These are phyloP conservation scores for Dinomys branickii DNA, from an alignment of 2,113 vertebrate species.

Conservation along the genomic window DNA sequence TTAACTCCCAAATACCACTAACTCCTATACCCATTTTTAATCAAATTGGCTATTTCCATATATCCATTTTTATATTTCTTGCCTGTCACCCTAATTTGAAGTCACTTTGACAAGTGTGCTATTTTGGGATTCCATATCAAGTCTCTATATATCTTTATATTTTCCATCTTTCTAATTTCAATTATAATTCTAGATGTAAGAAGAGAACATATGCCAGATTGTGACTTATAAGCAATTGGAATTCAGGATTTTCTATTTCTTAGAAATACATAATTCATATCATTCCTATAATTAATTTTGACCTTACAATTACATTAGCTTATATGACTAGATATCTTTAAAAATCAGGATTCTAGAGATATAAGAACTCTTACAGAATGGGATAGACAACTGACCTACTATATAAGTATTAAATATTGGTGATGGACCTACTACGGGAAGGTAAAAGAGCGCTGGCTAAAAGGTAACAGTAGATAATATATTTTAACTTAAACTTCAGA, in stretches of 20 bases:
- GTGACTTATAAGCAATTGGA: not conserved
- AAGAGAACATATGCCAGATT: not conserved
- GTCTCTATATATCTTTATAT: not conserved
- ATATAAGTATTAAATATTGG: not conserved
- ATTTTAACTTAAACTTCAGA: not conserved
- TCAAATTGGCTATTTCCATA: conserved; percentile 60
- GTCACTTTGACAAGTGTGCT: conserved; percentile 33
- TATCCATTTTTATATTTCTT: conserved; percentile 60
- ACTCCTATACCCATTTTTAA: conserved; percentile 56
- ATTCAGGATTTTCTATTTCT: conserved; percentile 12
- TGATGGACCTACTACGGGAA: not conserved
- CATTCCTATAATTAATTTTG: conserved; percentile 55
- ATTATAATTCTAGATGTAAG: not conserved
- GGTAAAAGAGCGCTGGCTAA: not conserved
- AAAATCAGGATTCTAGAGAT: not conserved
- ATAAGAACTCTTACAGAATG: not conserved
- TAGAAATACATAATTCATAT: conserved; percentile 41
- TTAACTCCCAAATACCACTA: conserved; percentile 52
- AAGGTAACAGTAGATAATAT: not conserved
- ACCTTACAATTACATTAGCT: not conserved
- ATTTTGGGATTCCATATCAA: conserved; percentile 62
- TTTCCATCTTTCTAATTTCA: conserved; percentile 58
- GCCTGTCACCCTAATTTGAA: conserved; percentile 65
- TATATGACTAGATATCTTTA: not conserved
- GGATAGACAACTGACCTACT: not conserved